Conservation (phyloP, 37 sponge, comb jelly and placozoan species). For the Dysidea cf. avara region DNA sequence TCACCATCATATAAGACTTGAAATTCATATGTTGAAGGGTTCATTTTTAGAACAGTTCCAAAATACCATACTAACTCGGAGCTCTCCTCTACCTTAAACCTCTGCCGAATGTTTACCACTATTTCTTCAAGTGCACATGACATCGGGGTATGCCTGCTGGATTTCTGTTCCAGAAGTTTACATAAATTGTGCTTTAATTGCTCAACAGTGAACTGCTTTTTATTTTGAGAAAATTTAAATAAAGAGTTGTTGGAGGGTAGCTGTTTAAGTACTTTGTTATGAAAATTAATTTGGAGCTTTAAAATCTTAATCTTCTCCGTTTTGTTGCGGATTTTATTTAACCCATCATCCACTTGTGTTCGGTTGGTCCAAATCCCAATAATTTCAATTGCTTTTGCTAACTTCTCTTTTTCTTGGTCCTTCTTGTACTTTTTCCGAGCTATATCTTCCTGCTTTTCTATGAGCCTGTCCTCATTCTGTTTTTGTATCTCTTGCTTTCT, state of each 20-base stretch:
- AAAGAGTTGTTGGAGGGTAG: no score
- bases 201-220: not conserved
- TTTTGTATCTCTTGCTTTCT: conserved; percentile 9
- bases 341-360: conserved; percentile 7
- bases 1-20: conserved; percentile 31
- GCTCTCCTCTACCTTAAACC: conserved; percentile 22
- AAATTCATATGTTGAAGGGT: conserved; percentile 12
- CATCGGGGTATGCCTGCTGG: no score
- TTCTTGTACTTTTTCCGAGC: not conserved
- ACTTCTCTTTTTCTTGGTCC: conserved; percentile 28
- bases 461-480: not conserved
- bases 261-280: not conserved
- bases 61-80: conserved; percentile 26
- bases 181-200: not conserved
- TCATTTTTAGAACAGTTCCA: conserved; percentile 7
- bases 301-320: not conserved
- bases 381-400: conserved; percentile 12
- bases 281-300: conserved; percentile 26
- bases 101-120: conserved; percentile 4
- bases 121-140: not conserved
- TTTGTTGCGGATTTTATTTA: not conserved
- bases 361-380: conserved; percentile 20
- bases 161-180: no score
- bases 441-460: conserved; percentile 1
- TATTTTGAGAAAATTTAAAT: no score